Percentiles rank a stretch among this genome's conserved stretches.
phyloP scores from a whole-genome alignment of 2,797 vertebrate species.

The Urosaurus nigricauda region DNA sequence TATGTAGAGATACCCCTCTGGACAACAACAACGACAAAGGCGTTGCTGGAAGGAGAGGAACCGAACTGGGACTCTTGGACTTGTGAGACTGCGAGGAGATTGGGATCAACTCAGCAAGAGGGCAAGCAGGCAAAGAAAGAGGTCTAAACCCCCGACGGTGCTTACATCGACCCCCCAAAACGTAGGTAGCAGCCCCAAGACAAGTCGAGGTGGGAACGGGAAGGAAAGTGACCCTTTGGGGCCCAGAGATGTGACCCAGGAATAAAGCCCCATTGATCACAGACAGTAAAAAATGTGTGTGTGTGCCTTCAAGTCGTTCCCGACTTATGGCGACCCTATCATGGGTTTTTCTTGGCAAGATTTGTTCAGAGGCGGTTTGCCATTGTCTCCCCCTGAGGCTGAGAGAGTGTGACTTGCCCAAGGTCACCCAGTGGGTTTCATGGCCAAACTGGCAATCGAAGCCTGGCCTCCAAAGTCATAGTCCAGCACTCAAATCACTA shows the following conservation, averaged over 20 bases:
- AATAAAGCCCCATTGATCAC: not conserved
- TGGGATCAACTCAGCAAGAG: constrained; percentile 55
- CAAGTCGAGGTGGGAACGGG: constrained; percentile 14
- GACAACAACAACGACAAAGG: not conserved
- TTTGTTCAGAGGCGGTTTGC: no score
- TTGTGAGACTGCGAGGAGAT: constrained; percentile 56
- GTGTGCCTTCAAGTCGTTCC: no score
- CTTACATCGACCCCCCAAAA: constrained; percentile 40
- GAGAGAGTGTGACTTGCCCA: no score
- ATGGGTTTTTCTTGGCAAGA: no score
- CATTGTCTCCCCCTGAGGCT: no score
- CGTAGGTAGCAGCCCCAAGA: not conserved
- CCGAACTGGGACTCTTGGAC: constrained; percentile 33
- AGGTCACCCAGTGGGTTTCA: no score
- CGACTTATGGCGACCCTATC: no score
- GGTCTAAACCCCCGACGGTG: not conserved
- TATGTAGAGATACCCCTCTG: not conserved
- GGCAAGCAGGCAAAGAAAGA: constrained; percentile 58
- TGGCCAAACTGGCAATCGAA: no score
- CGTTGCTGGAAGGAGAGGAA: not conserved
- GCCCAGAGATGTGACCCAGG: not conserved
- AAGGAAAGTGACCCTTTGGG: not conserved
- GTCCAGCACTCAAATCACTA: no score
- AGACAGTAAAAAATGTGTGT: no score
- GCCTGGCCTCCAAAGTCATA: no score